phyloP scores from a whole-genome alignment of 2,113 vertebrate species.

The Otolemur garnettii region DNA sequence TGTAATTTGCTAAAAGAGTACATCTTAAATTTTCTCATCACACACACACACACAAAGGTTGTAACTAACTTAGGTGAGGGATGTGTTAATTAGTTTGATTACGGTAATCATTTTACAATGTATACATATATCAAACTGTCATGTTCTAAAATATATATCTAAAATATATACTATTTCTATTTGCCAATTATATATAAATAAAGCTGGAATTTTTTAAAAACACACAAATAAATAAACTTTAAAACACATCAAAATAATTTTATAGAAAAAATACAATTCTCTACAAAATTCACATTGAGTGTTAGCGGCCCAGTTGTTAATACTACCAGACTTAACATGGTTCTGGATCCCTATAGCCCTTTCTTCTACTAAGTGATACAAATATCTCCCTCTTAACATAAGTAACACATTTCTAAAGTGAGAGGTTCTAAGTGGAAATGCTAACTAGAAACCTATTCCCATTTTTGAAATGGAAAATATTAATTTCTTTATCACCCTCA shows the following conservation, averaged over 20 bases:
- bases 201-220: neutral
- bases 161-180: neutral
- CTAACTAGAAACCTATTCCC: neutral
- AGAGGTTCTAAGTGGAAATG: constrained; percentile 12
- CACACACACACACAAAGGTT: neutral
- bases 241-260: constrained; percentile 45
- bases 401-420: constrained; percentile 11
- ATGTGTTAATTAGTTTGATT: neutral
- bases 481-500: neutral
- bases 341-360: neutral
- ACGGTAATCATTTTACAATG: neutral
- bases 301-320: neutral
- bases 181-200: neutral
- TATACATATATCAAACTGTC: neutral
- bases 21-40: neutral
- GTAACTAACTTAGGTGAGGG: neutral
- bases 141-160: neutral
- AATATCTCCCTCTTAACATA: neutral
- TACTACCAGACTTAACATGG: neutral
- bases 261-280: neutral
- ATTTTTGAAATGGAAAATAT: constrained; percentile 38
- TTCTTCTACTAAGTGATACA: neutral
- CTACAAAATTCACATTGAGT: neutral
- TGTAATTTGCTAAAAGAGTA: neutral
- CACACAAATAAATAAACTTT: neutral